These are phyloP conservation scores for Hylia prasina DNA, from an alignment of 2,113 vertebrate genomes.

Conservation along the genomic window DNA sequence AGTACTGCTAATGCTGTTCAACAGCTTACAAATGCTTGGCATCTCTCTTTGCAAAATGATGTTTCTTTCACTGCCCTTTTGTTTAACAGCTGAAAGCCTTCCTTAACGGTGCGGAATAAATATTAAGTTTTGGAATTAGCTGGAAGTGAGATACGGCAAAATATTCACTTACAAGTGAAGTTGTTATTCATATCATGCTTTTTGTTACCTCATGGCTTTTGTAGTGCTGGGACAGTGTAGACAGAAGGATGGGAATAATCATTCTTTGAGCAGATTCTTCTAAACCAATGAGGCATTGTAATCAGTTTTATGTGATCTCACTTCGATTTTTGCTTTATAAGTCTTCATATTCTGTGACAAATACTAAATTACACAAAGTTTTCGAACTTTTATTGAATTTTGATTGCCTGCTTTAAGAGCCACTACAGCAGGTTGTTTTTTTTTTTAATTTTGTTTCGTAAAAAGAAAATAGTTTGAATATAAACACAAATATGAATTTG, in stretches of 20 bases:
- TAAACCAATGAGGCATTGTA: neutral
- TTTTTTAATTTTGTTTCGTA: neutral
- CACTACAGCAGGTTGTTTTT: neutral
- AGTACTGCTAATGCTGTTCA: neutral
- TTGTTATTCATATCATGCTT: neutral
- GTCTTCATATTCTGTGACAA: neutral
- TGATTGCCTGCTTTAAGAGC: neutral
- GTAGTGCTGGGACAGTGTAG: neutral
- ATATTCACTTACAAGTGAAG: neutral
- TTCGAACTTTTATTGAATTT: neutral
- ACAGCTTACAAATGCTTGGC: neutral
- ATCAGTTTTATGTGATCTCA: neutral
- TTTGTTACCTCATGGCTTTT: neutral
- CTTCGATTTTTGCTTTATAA: neutral
- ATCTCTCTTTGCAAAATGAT: neutral
- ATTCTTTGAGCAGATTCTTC: neutral
- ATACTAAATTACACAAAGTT: neutral
- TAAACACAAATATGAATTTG: neutral
- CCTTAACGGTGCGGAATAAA: neutral
- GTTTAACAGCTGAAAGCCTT: neutral
- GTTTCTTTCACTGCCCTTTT: neutral
- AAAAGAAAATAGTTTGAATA: neutral
- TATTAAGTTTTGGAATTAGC: neutral
- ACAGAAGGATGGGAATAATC: neutral
- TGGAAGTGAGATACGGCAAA: neutral